A percentile compares a stretch with the other conserved stretches of the same genome.
Conservation (phyloP, 1,140 invertebrate genomes). For the Pogonus chalceus region DNA sequence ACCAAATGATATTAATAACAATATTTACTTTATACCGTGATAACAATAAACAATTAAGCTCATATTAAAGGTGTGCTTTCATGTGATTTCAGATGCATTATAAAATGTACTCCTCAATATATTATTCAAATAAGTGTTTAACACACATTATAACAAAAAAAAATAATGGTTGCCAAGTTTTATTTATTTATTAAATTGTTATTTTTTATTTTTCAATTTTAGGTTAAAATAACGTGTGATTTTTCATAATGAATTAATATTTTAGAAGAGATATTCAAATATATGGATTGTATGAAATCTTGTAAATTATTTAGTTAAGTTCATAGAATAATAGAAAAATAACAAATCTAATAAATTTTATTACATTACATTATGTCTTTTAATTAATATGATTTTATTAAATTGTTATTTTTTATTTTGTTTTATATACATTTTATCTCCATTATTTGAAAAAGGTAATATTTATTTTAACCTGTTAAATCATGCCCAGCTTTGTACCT, state of each 20-base stretch:
- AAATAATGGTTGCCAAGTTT: background rate
- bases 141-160: background rate
- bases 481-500: too few species aligned
- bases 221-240: background rate
- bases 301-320: constrained; percentile 3
- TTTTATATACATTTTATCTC: too few species aligned
- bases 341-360: constrained; percentile 8
- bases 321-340: background rate
- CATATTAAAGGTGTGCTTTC: background rate
- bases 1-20: constrained; percentile 4
- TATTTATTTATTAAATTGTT: background rate
- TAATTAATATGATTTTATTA: too few species aligned
- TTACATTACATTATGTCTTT: too few species aligned
- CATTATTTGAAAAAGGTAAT: too few species aligned
- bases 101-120: background rate
- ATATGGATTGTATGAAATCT: background rate
- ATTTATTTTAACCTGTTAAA: too few species aligned
- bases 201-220: background rate
- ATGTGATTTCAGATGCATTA: background rate
- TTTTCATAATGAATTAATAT: background rate
- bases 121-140: background rate
- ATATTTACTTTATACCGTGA: constrained; percentile 6
- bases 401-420: too few species aligned
- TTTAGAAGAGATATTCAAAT: constrained; percentile 1
- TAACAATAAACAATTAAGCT: constrained; percentile 2